Evolutionary conservation across 2,797 vertebrate species (phyloP).

Genomic region (Danio albolineatus): DNA sequence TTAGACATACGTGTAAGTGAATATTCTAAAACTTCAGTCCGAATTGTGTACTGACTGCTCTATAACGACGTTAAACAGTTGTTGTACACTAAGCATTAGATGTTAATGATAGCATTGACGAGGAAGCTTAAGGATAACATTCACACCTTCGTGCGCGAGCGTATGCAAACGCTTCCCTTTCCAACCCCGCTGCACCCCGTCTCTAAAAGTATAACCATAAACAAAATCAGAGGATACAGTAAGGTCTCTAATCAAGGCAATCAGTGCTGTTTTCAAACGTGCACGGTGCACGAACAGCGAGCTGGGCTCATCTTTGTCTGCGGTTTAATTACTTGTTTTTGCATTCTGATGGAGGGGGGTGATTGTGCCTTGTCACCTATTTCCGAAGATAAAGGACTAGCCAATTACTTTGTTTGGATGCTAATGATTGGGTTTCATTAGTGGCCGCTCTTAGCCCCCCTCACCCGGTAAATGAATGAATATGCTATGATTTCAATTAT

Average conservation of each 20-base stretch:
- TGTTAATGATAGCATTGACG: slow-evolving; percentile 11
- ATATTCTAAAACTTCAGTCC: neutral
- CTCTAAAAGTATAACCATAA: slow-evolving; percentile 82
- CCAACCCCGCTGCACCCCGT: slow-evolving; percentile 46
- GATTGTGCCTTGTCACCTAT: slow-evolving; percentile 99
- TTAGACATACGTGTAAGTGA: too few relatives aligned
- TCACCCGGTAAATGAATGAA: slow-evolving; percentile 99
- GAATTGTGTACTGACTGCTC: neutral
- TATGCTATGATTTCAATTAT: slow-evolving; percentile 99
- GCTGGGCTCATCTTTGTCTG: slow-evolving; percentile 95
- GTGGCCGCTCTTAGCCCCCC: slow-evolving; percentile 98
- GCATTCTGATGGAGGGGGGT: slow-evolving; percentile 95
- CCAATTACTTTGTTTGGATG: slow-evolving; percentile 99
- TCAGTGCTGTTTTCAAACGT: slow-evolving; percentile 99
- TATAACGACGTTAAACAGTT: neutral
- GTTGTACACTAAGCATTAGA: neutral
- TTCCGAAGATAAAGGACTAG: slow-evolving; percentile 91
- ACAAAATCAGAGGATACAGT: slow-evolving; percentile 94
- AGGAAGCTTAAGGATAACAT: neutral
- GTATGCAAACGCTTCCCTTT: slow-evolving; percentile 8
- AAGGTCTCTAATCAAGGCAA: slow-evolving; percentile 98
- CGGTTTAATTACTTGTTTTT: slow-evolving; percentile 99
- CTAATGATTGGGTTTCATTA: slow-evolving; percentile 99
- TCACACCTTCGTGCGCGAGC: slow-evolving; percentile 44
- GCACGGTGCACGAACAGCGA: slow-evolving; percentile 89